Evolutionary conservation across 2,797 vertebrate species (phyloP), one percentile per base, ranked within the genome.

Genomic region (Leucoraja ocellata): DNA sequence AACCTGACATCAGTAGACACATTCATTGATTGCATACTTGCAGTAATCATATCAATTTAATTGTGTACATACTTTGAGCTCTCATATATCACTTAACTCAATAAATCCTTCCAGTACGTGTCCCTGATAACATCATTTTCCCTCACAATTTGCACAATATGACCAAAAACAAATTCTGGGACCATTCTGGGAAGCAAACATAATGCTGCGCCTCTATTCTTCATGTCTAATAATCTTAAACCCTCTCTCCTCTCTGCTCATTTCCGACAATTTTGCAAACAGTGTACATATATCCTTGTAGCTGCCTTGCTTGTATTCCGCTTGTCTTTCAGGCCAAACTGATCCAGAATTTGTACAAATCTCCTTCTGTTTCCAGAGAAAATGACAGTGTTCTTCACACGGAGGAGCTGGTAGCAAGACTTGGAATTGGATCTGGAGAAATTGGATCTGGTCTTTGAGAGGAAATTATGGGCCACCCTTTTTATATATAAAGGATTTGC

Each of bases 1-100:
- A 86, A 63, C 14, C 58, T 18, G n/a, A 63, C 4, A 8, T 86
- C 14, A 63, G 28, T 32, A 65, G 83, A 86, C 2, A 5, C 61
- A 86, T 13, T n/a, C 61, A 18, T 86, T 28, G 61, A 65, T 65
- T 32, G 83, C 5, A 14, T 86, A 32, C 58, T n/a, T 86, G n/a
- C 21, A 58, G 1, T 54, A 58, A 83, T 58, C 39, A 83, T 58
- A 23, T 25, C 83, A 86, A 28, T 63, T 86, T 58, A 32, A 14
- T 6, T 84, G 81, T 84, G 4, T 25, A 11, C 2, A 58, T 84
- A 58, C 58, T 14, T 54, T 28, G 25, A 61, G 54, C 54, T 63
- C 83, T 86, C 83, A 86, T 14, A 65, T 32, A 86, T 86, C 61
- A 65, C 83, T 58, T 65, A 28, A 61, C 58, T 86, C 83, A 86